A percentile compares a stretch with the other conserved stretches of the same genome.
These are phyloP conservation scores for Nomada flava DNA, from an alignment of 2,888 invertebrate genomes.

Conservation along the genomic window DNA sequence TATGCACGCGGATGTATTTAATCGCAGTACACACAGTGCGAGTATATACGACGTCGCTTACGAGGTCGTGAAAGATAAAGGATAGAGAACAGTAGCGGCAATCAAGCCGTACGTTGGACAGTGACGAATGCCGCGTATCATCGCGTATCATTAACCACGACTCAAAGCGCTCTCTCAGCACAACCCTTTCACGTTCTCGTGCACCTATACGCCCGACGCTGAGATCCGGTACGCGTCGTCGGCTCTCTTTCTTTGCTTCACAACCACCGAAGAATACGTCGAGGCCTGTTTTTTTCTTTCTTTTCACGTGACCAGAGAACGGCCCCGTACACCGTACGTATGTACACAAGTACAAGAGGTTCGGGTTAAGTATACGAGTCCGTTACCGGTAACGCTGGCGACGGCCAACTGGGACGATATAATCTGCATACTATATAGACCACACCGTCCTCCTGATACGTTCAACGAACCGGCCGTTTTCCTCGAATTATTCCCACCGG, in stretches of 20 bases:
- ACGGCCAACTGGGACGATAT: conserved; percentile 62
- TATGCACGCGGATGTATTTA: conserved; percentile 43
- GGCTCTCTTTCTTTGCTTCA: background rate
- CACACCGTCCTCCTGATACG: conserved; percentile 24
- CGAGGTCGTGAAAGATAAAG: conserved; percentile 76
- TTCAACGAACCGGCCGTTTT: conserved; percentile 16
- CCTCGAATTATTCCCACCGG: conserved; percentile 29
- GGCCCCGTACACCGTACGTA: conserved; percentile 45
- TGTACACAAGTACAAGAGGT: conserved; percentile 51
- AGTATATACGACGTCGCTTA: conserved; percentile 37
- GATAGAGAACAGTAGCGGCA: conserved; percentile 83
- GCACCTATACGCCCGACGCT: conserved; percentile 58
- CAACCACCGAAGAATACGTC: conserved; percentile 26
- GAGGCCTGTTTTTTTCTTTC: conserved; percentile 1
- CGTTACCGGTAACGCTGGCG: conserved; percentile 59
- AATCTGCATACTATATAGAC: conserved; percentile 56
- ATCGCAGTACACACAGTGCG: background rate
- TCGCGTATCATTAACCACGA: conserved; percentile 82
- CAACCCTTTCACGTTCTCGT: conserved; percentile 60
- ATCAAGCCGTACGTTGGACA: conserved; percentile 82
- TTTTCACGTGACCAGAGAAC: conserved; percentile 40
- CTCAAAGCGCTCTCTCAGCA: conserved; percentile 74
- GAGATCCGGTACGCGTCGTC: conserved; percentile 55
- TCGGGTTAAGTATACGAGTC: conserved; percentile 57
- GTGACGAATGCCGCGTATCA: conserved; percentile 83